Evolutionary conservation across 2,888 invertebrate species (phyloP), one percentile per base, ranked within the genome.

Genomic region (Taphrorychus bicolor): DNA sequence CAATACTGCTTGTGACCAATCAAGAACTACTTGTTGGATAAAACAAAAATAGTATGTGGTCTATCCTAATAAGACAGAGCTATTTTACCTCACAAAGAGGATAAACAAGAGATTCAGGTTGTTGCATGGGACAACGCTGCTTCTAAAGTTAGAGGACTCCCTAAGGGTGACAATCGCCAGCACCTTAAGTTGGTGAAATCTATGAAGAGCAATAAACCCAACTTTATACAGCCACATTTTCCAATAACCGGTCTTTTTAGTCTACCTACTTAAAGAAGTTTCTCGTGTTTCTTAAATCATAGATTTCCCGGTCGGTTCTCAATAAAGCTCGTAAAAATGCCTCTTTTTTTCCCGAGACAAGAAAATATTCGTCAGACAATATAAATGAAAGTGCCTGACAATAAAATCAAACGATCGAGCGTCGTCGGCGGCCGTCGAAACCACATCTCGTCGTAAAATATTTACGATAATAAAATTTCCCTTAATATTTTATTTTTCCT

Each of bases 381-480:
- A 24, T 5, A 17, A 45, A 42, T 52, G 51, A 45, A 17, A 60
- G 40, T 48, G 14, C 9, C 42, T 11, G 42, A 21, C 60, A 57
- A 63, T 63, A 58, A 63, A 63, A 63, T 63, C 49, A 51, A 63
- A 45, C 62, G 54, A 48, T 62, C 22, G 54, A 40, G 42, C 60
- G 41, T 22, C 60, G 32, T 41, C 22, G 23, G n/a, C n/a, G n/a
- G 11, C 32, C 32, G 32, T 32, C 32, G 32, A 32, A 32, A 51
- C 57, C 54, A 57, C 57, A 63, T 62, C 42, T 49, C 57, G 24
- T 21, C 53, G 17, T 65, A 58, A 64, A 52, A 64, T 64, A 64
- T 64, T 64, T 64, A 56, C 24, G 54, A 52, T 65, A 65, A 59
- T 54, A 59, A 59, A 59, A 65, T 65, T 45, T 59, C 57, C 52